Base-by-base conservation (phyloP, 2,113 vertebrate genomes). In the Orthonyx spaldingii region DNA sequence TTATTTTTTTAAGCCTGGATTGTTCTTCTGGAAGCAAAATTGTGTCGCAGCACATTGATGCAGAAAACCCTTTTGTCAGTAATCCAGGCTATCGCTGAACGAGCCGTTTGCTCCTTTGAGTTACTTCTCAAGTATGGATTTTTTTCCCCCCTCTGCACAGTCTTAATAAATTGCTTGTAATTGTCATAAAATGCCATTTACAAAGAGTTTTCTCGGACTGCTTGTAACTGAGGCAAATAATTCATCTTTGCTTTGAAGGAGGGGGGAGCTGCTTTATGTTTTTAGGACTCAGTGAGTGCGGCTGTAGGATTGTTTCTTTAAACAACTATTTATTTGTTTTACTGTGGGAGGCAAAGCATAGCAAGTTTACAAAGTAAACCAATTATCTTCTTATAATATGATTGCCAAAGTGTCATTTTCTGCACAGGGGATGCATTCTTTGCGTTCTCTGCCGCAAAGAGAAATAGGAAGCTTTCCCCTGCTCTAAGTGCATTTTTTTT, bases 131-230 rank as follows among this genome's bases (percentile, higher is more conserved):
- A 64, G 81, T 60, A 13, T 10, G 65, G 61, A 16, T 33, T 20
- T 53, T 46, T 63, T 30, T 7, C 0, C 20, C 44, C 44, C 16
- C 17, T 14, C 70, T 2, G 2, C 76, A 35, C n/a, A 66, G 42
- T 47, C 84, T 95, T 89, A 90, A 84, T 84, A 83, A 90, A 96
- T 93, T 83, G 78, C 94, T 95, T 95, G 94, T 97, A 97, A 97
- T 96, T 96, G 87, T 97, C 26, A 1, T 97, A 97, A 97, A 97
- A 97, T 98, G 79, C 93, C 93, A 90, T 98, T 97, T 96, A 96
- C 94, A 96, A 96, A 96, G 95, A 95, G 94, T 97, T 97, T 94
- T 68, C 96, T 96, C 24, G 16, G 80, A 2, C 92, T 90, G 96
- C 92, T 95, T 84, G 74, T 97, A 97, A 91, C 72, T 75, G 87